phyloP scores from a whole-genome alignment of 2,888 invertebrate genomes.

The Harpalus rufipes region DNA sequence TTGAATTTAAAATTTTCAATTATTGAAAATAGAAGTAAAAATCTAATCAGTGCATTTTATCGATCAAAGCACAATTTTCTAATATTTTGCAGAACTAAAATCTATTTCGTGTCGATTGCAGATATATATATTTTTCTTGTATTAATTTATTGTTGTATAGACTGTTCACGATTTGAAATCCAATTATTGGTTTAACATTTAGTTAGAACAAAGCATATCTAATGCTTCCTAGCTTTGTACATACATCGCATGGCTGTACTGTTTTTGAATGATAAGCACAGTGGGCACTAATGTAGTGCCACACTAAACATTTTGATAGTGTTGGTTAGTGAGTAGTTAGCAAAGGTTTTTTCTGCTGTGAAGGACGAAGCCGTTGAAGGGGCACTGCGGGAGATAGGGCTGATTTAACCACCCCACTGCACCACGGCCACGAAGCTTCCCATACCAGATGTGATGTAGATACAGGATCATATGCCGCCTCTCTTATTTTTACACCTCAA shows the following conservation, averaged over 20 bases:
- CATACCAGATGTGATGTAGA: slow-evolving; percentile 57
- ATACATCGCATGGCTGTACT: slow-evolving; percentile 54
- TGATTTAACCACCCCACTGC: slow-evolving; percentile 81
- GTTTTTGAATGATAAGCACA: slow-evolving; percentile 18
- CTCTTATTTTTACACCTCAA: slow-evolving; percentile 37
- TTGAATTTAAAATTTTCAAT: too few relatives aligned
- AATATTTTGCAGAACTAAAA: too few relatives aligned
- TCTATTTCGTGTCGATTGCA: too few relatives aligned
- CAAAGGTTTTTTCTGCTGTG: slow-evolving; percentile 72
- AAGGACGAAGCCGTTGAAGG: slow-evolving; percentile 97
- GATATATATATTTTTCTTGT: not conserved
- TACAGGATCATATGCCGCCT: slow-evolving; percentile 53
- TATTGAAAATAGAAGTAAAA: too few relatives aligned
- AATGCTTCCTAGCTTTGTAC: slow-evolving; percentile 54
- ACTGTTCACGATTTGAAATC: not conserved
- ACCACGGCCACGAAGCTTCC: slow-evolving; percentile 68
- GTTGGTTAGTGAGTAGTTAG: slow-evolving; percentile 59
- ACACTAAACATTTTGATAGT: slow-evolving; percentile 34
- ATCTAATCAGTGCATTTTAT: too few relatives aligned
- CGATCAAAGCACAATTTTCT: too few relatives aligned
- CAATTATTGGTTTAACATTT: not conserved
- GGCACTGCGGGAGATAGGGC: slow-evolving; percentile 95
- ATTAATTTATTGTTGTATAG: not conserved
- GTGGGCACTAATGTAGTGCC: slow-evolving; percentile 18
- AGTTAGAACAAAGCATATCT: slow-evolving; percentile 1